phyloP scores from a whole-genome alignment of 2,888 invertebrate genomes.

The Drosophila atripex region DNA sequence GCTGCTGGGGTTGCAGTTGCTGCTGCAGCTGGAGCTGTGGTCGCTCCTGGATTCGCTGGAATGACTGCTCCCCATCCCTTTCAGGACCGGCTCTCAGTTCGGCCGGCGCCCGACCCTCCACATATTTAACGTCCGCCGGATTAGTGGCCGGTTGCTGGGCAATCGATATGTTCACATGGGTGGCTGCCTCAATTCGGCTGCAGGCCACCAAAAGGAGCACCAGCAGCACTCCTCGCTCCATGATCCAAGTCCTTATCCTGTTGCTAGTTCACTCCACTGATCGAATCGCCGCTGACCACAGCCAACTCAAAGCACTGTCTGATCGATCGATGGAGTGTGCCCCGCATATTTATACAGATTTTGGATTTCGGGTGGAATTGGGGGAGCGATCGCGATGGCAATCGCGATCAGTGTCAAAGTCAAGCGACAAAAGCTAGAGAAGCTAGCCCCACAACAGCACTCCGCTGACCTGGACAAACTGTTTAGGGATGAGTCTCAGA shows the following conservation, averaged over 20 bases:
- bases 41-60: constrained; percentile 58
- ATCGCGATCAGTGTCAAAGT: constrained; percentile 72
- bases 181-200: constrained; percentile 65
- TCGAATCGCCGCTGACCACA: constrained; percentile 33
- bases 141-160: constrained; percentile 78
- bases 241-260: constrained; percentile 12
- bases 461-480: constrained; percentile 46
- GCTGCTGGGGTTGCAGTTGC: constrained; percentile 43
- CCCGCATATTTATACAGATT: constrained; percentile 68
- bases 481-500: constrained; percentile 72
- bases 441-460: constrained; percentile 31
- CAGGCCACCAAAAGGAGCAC: constrained; percentile 70
- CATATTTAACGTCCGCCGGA: constrained; percentile 85
- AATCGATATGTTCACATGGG: constrained; percentile 80
- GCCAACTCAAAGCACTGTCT: constrained; percentile 49
- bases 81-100: constrained; percentile 76
- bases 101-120: constrained; percentile 80
- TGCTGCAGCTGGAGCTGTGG: constrained; percentile 46
- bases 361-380: constrained; percentile 21
- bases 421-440: constrained; percentile 33
- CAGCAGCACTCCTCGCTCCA: constrained; percentile 57
- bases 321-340: constrained; percentile 55
- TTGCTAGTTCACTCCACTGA: constrained; percentile 8
- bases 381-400: constrained; percentile 48
- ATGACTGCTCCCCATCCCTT: constrained; percentile 55